Evolutionary conservation across 30 jellyfish, hydroid and myxozoan species (phyloP).

Genomic region (Turritopsis rubra): DNA sequence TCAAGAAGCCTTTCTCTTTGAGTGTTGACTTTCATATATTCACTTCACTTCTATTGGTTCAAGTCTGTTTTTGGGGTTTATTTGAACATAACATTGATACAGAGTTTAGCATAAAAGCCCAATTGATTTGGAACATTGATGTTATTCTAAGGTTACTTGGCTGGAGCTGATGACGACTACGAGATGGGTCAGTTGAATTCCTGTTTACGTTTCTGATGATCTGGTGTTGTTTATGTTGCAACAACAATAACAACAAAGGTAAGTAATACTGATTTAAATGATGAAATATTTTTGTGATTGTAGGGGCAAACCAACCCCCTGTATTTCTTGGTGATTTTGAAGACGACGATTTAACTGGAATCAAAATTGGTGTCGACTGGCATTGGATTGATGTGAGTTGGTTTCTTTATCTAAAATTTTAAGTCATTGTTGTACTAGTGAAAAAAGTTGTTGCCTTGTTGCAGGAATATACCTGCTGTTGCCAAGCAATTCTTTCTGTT

Average conservation of each 20-base stretch:
- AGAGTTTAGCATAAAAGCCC: too few species aligned
- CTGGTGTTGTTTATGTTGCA: not conserved
- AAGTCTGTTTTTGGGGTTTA: too few species aligned
- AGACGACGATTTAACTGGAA: constrained; percentile 46
- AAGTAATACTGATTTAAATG: too few species aligned
- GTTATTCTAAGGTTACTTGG: constrained; percentile 46
- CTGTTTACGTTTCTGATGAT: not conserved
- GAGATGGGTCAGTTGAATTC: constrained; percentile 45
- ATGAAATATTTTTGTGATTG: not conserved
- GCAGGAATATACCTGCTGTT: too few species aligned
- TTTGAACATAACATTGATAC: too few species aligned
- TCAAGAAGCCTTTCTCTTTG: too few species aligned
- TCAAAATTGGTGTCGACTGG: constrained; percentile 79
- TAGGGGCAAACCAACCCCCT: constrained; percentile 67
- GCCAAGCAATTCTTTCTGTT: too few species aligned
- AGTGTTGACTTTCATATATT: constrained; percentile 8
- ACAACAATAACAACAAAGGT: too few species aligned
- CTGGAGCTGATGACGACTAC: constrained; percentile 66
- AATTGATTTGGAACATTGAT: constrained; percentile 38
- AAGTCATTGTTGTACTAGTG: too few species aligned
- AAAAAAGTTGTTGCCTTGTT: too few species aligned
- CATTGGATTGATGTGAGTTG: constrained; percentile 47
- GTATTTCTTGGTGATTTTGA: constrained; percentile 52
- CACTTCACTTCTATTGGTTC: too few species aligned
- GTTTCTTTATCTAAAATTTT: not conserved